Evolutionary conservation across 2,113 vertebrate genomes (phyloP).

Genomic region (Salvelinus alpinus): DNA sequence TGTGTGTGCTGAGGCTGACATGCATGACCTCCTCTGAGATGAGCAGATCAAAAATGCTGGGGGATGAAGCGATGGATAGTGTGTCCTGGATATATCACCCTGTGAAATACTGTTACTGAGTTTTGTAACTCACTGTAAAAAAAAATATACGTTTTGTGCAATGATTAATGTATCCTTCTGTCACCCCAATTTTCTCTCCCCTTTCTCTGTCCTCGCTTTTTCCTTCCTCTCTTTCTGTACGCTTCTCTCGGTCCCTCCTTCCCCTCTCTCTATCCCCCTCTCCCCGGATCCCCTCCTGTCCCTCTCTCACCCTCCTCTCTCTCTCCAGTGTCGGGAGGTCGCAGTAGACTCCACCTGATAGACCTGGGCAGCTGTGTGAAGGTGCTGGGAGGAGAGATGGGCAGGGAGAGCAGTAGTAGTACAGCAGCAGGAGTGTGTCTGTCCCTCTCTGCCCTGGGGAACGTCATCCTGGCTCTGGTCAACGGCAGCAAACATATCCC

Average conservation of each 20-base stretch:
- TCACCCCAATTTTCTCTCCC: too few relatives aligned
- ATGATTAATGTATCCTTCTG: too few relatives aligned
- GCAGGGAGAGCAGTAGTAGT: slow-evolving; percentile 51
- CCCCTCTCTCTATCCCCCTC: slow-evolving; percentile 10
- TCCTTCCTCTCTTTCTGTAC: background rate
- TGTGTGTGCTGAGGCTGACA: too few relatives aligned
- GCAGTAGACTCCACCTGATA: slow-evolving; percentile 95
- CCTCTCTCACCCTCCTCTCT: slow-evolving; percentile 72
- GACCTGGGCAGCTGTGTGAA: slow-evolving; percentile 96
- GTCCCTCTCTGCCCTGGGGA: slow-evolving; percentile 92
- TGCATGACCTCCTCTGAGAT: too few relatives aligned
- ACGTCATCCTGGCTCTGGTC: slow-evolving; percentile 97
- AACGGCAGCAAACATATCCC: slow-evolving; percentile 96
- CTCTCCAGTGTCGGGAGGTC: slow-evolving; percentile 91
- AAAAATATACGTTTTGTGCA: too few relatives aligned
- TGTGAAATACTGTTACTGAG: too few relatives aligned
- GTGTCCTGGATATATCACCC: too few relatives aligned
- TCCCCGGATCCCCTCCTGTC: slow-evolving; percentile 69
- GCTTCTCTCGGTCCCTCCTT: slow-evolving; percentile 17
- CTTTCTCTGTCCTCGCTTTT: background rate
- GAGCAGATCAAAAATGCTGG: too few relatives aligned
- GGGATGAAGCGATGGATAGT: too few relatives aligned
- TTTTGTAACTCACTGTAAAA: too few relatives aligned
- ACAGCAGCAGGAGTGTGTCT: slow-evolving; percentile 79
- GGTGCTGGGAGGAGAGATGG: slow-evolving; percentile 76